phyloP scores from a whole-genome alignment of 2,888 invertebrate genomes.

The Rapana venosa region DNA sequence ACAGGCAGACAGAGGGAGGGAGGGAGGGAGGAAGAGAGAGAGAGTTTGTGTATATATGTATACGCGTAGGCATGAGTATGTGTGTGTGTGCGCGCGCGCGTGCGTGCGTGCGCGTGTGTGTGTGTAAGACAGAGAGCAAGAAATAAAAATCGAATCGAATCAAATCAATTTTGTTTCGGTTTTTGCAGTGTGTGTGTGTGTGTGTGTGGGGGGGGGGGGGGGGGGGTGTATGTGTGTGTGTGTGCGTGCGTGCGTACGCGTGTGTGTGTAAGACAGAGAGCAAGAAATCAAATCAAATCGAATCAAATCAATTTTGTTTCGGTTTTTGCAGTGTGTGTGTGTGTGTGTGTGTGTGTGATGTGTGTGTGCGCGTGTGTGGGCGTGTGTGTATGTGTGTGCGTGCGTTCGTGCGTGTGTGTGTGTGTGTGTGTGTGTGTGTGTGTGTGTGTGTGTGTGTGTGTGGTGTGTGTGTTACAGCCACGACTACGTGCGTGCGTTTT shows the following conservation, averaged over 20 bases:
- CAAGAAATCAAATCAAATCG: too few relatives aligned
- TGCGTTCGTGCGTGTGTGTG: neutral
- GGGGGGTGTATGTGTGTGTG: neutral
- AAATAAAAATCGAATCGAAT: too few relatives aligned
- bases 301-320: too few relatives aligned
- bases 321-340: neutral
- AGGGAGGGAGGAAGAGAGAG: too few relatives aligned
- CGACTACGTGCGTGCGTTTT: too few relatives aligned
- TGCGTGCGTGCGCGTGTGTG: conserved; percentile 1
- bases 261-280: neutral
- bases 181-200: conserved; percentile 1
- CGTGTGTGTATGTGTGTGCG: neutral
- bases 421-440: neutral
- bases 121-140: neutral
- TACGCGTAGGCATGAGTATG: neutral
- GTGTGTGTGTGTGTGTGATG: conserved; percentile 9
- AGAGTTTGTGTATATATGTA: neutral
- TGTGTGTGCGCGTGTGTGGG: conserved; percentile 1
- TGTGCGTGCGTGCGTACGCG: neutral
- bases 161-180: too few relatives aligned
- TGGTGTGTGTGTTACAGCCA: too few relatives aligned
- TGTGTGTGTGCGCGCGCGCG: conserved; percentile 17
- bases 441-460: neutral
- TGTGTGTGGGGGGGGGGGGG: too few relatives aligned
- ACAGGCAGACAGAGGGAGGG: too few relatives aligned